phyloP scores from a whole-genome alignment of 2,113 vertebrate genomes.

The Falco punctatus region DNA sequence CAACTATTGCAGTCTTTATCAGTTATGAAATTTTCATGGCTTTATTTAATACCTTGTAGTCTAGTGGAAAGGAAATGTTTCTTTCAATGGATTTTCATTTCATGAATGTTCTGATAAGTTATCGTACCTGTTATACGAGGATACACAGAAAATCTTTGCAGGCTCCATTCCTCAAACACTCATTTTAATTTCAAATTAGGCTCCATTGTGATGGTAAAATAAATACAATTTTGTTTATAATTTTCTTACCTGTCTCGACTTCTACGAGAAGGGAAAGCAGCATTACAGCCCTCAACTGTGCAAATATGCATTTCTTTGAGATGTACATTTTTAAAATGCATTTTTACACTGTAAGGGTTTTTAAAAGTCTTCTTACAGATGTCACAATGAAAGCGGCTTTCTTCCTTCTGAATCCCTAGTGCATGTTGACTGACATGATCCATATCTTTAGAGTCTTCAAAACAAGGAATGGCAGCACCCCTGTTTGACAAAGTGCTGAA shows the following conservation, averaged over 20 bases:
- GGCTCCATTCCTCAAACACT: constrained; percentile 40
- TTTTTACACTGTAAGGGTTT: constrained; percentile 91
- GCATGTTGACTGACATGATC: constrained; percentile 68
- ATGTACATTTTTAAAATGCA: constrained; percentile 93
- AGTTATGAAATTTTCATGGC: constrained; percentile 32
- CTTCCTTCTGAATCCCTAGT: constrained; percentile 73
- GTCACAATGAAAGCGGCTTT: constrained; percentile 86
- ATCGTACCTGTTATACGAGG: constrained; percentile 15
- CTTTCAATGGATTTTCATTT: constrained; percentile 59
- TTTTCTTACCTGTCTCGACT: constrained; percentile 95
- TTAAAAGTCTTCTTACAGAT: constrained; percentile 95
- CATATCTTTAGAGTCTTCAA: constrained; percentile 74
- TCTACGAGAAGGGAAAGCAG: constrained; percentile 91
- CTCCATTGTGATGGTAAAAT: constrained; percentile 58
- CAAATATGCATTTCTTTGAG: constrained; percentile 91
- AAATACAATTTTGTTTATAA: constrained; percentile 37
- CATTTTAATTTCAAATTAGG: constrained; percentile 64
- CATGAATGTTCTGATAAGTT: constrained; percentile 42
- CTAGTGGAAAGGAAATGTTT: constrained; percentile 50
- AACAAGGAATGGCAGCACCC: constrained; percentile 70
- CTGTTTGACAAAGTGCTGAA: constrained; percentile 69
- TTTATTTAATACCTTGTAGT: constrained; percentile 34
- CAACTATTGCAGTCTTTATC: constrained; percentile 21
- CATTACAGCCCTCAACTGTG: constrained; percentile 90
- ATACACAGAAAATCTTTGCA: constrained; percentile 55